Base-by-base conservation (phyloP, 2,797 vertebrate genomes). In the Crenuchus spilurus region DNA sequence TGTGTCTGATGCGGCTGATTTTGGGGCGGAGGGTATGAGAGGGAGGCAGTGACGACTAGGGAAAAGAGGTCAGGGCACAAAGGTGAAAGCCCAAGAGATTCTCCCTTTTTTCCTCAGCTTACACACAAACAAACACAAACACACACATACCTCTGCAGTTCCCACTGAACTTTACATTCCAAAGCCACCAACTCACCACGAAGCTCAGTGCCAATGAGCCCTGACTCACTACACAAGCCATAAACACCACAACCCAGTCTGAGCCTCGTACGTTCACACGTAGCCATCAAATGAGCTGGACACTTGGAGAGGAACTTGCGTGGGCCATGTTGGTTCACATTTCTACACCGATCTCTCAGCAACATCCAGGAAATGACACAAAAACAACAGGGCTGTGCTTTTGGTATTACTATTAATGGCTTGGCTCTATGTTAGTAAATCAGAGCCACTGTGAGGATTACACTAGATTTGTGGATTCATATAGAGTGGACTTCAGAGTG, bases 91-190 rank as follows among this genome's bases (percentile, higher is more conserved):
- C 79, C 79, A 0, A 52, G 85, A 89, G 88, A 74, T 76, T 81
- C 74, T 77, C 33, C 79, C 52, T 54, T 58, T 54, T 88, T 88
- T 86, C 84, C 83, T 83, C 42, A 30, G 3, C 52, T 18, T 5
- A 35, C 72, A 49, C 62, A 42, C 37, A n/a, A n/a, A 39, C 37
- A 62, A 20, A 48, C 60, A 52, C 46, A 68, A 44, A 58, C 30
- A 70, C 62, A 75, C 54, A 58, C 71, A 66, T 74, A 79, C 72
- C 82, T 79, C 74, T 72, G 77, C 74, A 54, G 78, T 90, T 92
- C 90, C 87, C 90, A 91, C 85, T 86, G 42, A 82, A 82, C 78
- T 87, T 82, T 37, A 74, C 86, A 91, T 93, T 93, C 90, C 90
- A 82, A 24, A 88, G 82, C 76, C 80, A 85, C 76, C 76, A 83